These are phyloP conservation scores for Orchestia grillus DNA, from an alignment of 1,140 invertebrate species.

Conservation along the genomic window DNA sequence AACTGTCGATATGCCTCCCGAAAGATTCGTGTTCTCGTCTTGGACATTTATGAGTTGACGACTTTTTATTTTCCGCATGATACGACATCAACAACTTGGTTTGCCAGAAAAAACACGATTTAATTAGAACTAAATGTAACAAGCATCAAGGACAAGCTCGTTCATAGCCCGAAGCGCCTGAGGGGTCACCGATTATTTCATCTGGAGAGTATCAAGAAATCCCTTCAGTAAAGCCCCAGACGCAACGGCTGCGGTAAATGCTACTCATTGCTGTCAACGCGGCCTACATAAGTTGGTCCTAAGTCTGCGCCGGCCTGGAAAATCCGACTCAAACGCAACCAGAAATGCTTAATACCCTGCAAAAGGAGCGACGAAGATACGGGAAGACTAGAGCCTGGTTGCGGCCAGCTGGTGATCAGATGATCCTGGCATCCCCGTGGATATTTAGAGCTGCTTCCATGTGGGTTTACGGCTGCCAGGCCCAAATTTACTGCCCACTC, in stretches of 20 bases:
- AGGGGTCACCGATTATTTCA: background rate
- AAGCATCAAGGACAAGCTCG: background rate
- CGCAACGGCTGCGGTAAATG: slow-evolving; percentile 18
- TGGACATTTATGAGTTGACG: too few relatives aligned
- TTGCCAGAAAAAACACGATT: background rate
- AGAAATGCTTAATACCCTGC: background rate
- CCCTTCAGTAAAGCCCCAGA: background rate
- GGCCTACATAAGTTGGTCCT: background rate
- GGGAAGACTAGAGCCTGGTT: slow-evolving; percentile 1
- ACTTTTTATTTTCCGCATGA: too few relatives aligned
- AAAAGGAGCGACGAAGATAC: background rate
- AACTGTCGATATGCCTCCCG: background rate
- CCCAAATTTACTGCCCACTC: slow-evolving; percentile 22
- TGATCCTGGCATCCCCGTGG: slow-evolving; percentile 44
- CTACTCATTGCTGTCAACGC: slow-evolving; percentile 36
- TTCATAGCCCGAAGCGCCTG: background rate
- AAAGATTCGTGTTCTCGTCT: too few relatives aligned
- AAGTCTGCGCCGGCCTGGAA: background rate
- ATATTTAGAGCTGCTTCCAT: slow-evolving; percentile 19
- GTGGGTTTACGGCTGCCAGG: slow-evolving; percentile 29
- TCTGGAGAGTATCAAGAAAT: background rate
- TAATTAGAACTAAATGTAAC: background rate
- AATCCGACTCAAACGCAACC: slow-evolving; percentile 15
- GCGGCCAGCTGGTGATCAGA: slow-evolving; percentile 23
- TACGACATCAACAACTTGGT: background rate